Conservation (phyloP, 2,888 invertebrate genomes). For the Drosophila atripex region DNA sequence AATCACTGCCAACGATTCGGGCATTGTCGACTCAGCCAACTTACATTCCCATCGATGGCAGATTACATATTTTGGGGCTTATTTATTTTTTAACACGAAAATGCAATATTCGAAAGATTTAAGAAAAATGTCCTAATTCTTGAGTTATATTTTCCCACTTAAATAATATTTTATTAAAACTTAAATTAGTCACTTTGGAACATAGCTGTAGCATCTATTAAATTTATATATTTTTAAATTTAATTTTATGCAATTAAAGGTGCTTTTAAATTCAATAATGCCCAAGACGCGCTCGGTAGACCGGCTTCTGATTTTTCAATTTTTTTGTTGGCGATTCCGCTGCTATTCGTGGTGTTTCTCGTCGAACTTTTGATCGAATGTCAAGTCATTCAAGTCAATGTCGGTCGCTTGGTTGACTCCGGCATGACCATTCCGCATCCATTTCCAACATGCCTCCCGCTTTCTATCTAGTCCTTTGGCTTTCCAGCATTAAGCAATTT, state of each 20-base stretch:
- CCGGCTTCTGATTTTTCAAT: neutral
- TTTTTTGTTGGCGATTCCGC: constrained; percentile 38
- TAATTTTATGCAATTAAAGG: constrained; percentile 1
- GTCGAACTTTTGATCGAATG: constrained; percentile 73
- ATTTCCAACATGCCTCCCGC: constrained; percentile 15
- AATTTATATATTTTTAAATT: neutral
- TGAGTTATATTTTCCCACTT: no score
- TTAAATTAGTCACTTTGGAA: no score
- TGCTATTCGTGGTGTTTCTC: constrained; percentile 51
- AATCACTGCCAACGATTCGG: constrained; percentile 34
- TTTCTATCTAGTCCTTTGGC: constrained; percentile 23
- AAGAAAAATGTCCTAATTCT: no score
- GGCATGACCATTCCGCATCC: constrained; percentile 62
- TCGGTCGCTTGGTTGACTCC: constrained; percentile 49
- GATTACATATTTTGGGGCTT: constrained; percentile 2
- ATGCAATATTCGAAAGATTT: neutral
- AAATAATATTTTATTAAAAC: neutral
- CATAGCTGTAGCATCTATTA: no score
- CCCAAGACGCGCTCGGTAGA: neutral
- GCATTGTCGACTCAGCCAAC: constrained; percentile 20
- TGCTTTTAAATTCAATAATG: constrained; percentile 7
- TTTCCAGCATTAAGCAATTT: constrained; percentile 52
- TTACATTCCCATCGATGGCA: neutral
- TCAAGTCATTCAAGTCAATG: constrained; percentile 73
- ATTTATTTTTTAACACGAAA: neutral